phyloP scores from a whole-genome alignment of 2,888 invertebrate species.

The Notodonta dromedarius region DNA sequence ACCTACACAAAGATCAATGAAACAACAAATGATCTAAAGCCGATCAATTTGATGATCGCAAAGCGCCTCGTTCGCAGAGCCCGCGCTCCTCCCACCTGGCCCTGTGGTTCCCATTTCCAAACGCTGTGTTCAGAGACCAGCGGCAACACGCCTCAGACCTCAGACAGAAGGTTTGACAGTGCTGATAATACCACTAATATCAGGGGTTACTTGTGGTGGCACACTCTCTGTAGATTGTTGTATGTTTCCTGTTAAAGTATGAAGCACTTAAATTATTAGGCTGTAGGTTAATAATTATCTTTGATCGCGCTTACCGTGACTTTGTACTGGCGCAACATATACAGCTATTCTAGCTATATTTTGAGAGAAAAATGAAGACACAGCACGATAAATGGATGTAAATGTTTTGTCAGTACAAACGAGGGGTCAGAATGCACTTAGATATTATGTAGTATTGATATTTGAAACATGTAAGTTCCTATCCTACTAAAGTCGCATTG shows the following conservation, averaged over 20 bases:
- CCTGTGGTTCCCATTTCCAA: conserved; percentile 85
- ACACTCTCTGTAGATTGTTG: conserved; percentile 43
- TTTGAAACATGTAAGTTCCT: background rate
- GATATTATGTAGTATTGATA: background rate
- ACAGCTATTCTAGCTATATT: too few relatives aligned
- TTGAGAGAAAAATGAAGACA: too few relatives aligned
- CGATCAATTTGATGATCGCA: conserved; percentile 19
- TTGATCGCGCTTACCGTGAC: background rate
- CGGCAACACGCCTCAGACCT: conserved; percentile 77
- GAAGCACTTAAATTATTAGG: conserved; percentile 11
- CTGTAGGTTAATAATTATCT: conserved; percentile 27
- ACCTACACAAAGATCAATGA: too few relatives aligned
- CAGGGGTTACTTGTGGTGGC: conserved; percentile 52
- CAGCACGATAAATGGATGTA: too few relatives aligned
- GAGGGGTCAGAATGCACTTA: background rate
- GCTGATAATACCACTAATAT: conserved; percentile 38
- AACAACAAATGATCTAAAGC: background rate
- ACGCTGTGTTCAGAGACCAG: conserved; percentile 83
- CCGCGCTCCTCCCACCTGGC: conserved; percentile 83
- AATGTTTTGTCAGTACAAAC: too few relatives aligned
- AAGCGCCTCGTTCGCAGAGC: conserved; percentile 74
- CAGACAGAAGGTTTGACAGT: conserved; percentile 77
- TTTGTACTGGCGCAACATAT: too few relatives aligned
- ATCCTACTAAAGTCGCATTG: background rate
- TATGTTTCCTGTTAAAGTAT: conserved; percentile 1